Evolutionary conservation across 1,140 invertebrate genomes (phyloP).

Genomic region (Cydia fagiglandana): DNA sequence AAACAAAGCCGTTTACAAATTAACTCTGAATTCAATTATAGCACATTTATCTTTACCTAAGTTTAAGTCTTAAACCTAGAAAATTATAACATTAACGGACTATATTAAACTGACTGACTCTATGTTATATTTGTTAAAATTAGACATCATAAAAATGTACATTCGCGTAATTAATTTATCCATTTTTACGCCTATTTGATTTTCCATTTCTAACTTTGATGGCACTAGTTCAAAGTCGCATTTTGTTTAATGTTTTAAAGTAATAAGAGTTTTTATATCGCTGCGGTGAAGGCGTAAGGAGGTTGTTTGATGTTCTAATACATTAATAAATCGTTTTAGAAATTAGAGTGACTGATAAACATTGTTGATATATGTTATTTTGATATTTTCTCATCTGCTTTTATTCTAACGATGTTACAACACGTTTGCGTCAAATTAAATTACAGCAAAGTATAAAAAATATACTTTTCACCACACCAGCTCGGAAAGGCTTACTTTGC

Average conservation of each 20-base stretch:
- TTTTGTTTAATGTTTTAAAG: not conserved
- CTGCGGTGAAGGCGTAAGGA: not conserved
- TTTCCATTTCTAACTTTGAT: not conserved
- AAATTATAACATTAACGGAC: too few species aligned
- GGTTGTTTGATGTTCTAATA: slow-evolving; percentile 13
- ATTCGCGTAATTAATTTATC: not conserved
- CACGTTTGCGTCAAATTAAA: too few species aligned
- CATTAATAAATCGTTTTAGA: not conserved
- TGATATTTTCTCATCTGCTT: too few species aligned
- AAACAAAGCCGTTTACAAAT: not conserved
- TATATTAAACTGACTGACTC: too few species aligned
- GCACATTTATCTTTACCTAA: not conserved
- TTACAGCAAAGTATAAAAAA: too few species aligned
- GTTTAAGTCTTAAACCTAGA: not conserved
- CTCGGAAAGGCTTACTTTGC: too few species aligned
- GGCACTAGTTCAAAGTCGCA: not conserved
- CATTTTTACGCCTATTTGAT: not conserved
- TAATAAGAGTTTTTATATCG: not conserved
- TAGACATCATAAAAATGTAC: not conserved
- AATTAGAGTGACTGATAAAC: too few species aligned
- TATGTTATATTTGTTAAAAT: not conserved
- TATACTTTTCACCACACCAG: too few species aligned
- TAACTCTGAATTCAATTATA: not conserved
- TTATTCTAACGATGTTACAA: too few species aligned
- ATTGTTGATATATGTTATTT: too few species aligned